Base-by-base conservation (phyloP, 1,140 invertebrate species). In the Eriosoma lanigerum region DNA sequence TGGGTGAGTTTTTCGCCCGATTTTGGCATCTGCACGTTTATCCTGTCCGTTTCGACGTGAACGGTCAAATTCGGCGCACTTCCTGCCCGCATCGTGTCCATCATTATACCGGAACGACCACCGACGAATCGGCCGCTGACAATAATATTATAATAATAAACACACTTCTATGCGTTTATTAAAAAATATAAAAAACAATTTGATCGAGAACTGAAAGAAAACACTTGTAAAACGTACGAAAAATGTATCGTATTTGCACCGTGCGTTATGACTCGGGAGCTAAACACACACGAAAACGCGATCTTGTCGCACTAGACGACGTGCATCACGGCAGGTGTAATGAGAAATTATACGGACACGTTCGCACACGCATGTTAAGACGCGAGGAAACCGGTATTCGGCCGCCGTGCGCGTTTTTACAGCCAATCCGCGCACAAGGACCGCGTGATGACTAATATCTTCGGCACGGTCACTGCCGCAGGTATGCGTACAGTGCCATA, bases 391-490 rank as follows among this genome's bases (percentile, higher is more conserved):
- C 75, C 75, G 75, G 75, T 78, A 78, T 62, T 62, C 32, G 32
- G 68, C 24, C 48, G 68, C n/a, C 3, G 58, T 6, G 46, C 6
- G 75, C 32, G 75, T 62, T 3, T 8, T 3, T 38, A 38, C 8
- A 29, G 56, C 66, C 66, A 17, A 48, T 13, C 38, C 44, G 66
- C 38, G 17, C 46, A 52, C 70, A 78, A 60, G 62, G 38, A 78
- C 75, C 75, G 62, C 75, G 62, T 48, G 75, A 78, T 78, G 75
- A 78, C 75, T 78, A 78, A 78, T n/a, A n/a, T 78, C 75, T 78
- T 52, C 29, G 19, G 8, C 32, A 17, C 75, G 75, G 56, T 62
- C 75, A 62, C 72, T 44, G 32, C 32, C 32, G 32, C 32, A 38
- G 32, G 52, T 76, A 48, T 52, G n/a, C n/a, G n/a, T n/a, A n/a